Conservation (phyloP, 2,797 vertebrate genomes). For the Betta splendens region DNA sequence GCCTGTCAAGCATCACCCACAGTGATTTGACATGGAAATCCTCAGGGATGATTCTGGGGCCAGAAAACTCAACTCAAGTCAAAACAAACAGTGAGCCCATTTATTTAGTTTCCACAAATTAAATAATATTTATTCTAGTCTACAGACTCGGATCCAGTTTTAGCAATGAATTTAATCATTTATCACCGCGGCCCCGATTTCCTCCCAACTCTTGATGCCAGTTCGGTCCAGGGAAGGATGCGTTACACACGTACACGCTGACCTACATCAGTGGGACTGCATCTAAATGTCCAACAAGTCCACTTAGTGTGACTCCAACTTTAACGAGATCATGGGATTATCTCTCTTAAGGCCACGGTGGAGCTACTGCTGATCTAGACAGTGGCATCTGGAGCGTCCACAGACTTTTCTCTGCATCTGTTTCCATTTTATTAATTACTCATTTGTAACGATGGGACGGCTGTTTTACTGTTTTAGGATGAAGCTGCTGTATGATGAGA, state of each 20-base stretch:
- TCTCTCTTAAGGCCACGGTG: conserved; percentile 40
- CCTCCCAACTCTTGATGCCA: background rate
- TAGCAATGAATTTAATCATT: background rate
- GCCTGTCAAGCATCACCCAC: conserved; percentile 48
- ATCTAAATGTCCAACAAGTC: background rate
- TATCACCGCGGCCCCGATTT: conserved; percentile 2
- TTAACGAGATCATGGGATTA: conserved; percentile 62
- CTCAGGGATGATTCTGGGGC: conserved; percentile 19
- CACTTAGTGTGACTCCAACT: conserved; percentile 17
- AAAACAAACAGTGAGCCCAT: conserved; percentile 47
- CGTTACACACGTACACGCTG: too few species aligned
- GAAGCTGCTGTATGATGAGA: conserved; percentile 17
- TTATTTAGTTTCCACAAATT: conserved; percentile 40
- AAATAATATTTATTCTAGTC: conserved; percentile 15
- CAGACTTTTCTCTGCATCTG: conserved; percentile 4
- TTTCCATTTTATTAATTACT: conserved; percentile 1
- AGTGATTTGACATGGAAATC: conserved; percentile 54
- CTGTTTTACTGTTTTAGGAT: background rate
- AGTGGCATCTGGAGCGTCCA: conserved; percentile 12
- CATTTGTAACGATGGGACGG: conserved; percentile 1
- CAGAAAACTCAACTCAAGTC: conserved; percentile 25
- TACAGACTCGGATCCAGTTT: conserved; percentile 11
- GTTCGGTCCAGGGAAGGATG: background rate
- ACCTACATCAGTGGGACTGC: too few species aligned
- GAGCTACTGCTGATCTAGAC: conserved; percentile 24